Conservation (phyloP, 2,113 vertebrate genomes). For the Talpa occidentalis region DNA sequence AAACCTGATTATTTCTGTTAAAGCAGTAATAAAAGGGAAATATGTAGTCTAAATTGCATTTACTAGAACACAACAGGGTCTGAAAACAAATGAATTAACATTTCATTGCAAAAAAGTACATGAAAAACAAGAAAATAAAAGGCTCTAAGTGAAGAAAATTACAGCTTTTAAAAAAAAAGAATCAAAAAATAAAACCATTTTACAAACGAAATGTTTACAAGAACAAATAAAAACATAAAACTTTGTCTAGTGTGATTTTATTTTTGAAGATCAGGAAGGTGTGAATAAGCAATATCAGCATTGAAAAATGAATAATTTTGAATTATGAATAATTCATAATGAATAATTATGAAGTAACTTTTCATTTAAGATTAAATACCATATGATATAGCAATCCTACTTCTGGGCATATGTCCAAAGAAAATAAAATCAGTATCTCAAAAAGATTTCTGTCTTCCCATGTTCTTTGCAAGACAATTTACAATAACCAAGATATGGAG, state of each 20-base stretch:
- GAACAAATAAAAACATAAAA: background rate
- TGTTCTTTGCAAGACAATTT: background rate
- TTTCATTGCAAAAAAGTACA: background rate
- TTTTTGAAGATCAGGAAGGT: background rate
- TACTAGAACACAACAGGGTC: background rate
- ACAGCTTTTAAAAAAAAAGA: background rate
- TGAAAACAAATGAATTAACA: background rate
- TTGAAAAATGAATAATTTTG: constrained; percentile 5
- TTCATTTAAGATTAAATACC: background rate
- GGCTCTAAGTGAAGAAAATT: constrained; percentile 4
- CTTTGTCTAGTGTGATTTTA: background rate
- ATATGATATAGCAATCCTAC: background rate
- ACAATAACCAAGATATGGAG: background rate
- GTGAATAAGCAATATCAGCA: background rate
- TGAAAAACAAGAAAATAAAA: constrained; percentile 28
- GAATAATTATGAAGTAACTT: background rate
- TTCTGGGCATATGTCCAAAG: background rate
- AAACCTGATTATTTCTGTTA: background rate
- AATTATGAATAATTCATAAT: too few species aligned
- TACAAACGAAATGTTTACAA: background rate
- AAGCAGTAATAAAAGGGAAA: background rate
- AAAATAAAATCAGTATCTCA: background rate
- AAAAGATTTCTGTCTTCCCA: background rate
- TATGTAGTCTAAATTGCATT: background rate
- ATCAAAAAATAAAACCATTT: background rate